phyloP scores from a whole-genome alignment of 2,888 invertebrate genomes.

The Acanthosoma haemorrhoidale region DNA sequence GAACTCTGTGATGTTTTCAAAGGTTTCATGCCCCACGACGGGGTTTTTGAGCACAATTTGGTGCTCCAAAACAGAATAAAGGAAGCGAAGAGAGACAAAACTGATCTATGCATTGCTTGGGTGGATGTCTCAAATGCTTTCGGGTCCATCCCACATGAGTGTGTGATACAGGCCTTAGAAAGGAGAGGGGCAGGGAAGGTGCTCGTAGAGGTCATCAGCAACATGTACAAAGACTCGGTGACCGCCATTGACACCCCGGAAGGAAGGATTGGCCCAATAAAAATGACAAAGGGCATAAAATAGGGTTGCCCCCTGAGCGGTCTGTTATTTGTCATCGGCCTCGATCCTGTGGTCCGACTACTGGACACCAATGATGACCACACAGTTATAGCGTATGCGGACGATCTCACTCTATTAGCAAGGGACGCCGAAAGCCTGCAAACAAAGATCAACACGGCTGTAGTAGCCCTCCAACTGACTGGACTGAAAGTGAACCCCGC shows the following conservation, averaged over 20 bases:
- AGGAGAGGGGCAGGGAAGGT: too few relatives aligned
- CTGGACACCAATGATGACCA: background rate
- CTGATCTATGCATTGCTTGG: constrained; percentile 19
- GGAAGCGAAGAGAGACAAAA: background rate
- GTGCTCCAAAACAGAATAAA: background rate
- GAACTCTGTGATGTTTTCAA: too few relatives aligned
- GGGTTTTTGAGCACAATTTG: constrained; percentile 30
- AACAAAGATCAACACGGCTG: too few relatives aligned
- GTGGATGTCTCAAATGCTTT: constrained; percentile 29
- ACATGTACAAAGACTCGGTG: too few relatives aligned
- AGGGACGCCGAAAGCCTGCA: too few relatives aligned
- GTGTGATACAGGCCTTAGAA: too few relatives aligned
- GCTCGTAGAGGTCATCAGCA: too few relatives aligned
- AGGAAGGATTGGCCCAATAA: too few relatives aligned
- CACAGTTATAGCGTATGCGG: constrained; percentile 27
- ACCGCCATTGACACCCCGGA: too few relatives aligned
- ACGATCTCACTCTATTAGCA: constrained; percentile 13
- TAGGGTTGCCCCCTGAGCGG: constrained; percentile 26
- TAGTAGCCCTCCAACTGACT: background rate
- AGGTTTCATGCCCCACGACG: too few relatives aligned
- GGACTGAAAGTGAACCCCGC: background rate
- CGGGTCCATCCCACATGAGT: constrained; percentile 15
- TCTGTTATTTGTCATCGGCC: background rate
- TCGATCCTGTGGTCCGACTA: background rate
- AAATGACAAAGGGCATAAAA: background rate